Evolutionary conservation across 2,888 invertebrate genomes (phyloP).

Genomic region (Agrenia bidenticulata): DNA sequence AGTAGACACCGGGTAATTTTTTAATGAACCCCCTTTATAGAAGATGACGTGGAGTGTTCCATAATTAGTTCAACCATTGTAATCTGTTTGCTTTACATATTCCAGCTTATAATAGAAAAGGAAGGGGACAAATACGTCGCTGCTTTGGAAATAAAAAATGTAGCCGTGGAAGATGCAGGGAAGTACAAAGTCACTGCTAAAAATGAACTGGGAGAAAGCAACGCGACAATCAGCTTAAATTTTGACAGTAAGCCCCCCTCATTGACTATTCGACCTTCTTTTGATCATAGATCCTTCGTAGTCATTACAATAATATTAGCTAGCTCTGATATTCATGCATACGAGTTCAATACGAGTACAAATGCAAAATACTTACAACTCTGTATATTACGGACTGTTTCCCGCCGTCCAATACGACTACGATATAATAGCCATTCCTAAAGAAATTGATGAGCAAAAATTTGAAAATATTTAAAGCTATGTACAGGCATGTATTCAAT

Average conservation of each 20-base stretch:
- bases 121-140: constrained; percentile 93
- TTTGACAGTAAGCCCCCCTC: constrained; percentile 86
- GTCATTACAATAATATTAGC: no score
- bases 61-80: no score
- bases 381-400: background rate
- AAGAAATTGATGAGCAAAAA: no score
- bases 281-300: background rate
- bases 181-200: constrained; percentile 96
- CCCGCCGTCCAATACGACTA: background rate
- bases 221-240: constrained; percentile 94
- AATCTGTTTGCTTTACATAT: no score
- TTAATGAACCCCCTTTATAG: constrained; percentile 20
- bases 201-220: constrained; percentile 96
- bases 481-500: no score
- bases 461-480: no score
- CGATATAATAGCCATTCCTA: no score
- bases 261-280: background rate
- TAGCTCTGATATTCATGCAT: no score
- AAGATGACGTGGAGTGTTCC: background rate
- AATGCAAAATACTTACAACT: no score
- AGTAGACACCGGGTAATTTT: constrained; percentile 77
- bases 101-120: constrained; percentile 84
- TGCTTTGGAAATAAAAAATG: constrained; percentile 87
- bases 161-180: constrained; percentile 95
- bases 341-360: no score